These are phyloP conservation scores for Ammodytes marinus DNA, from an alignment of 2,113 vertebrate genomes.

Conservation along the genomic window DNA sequence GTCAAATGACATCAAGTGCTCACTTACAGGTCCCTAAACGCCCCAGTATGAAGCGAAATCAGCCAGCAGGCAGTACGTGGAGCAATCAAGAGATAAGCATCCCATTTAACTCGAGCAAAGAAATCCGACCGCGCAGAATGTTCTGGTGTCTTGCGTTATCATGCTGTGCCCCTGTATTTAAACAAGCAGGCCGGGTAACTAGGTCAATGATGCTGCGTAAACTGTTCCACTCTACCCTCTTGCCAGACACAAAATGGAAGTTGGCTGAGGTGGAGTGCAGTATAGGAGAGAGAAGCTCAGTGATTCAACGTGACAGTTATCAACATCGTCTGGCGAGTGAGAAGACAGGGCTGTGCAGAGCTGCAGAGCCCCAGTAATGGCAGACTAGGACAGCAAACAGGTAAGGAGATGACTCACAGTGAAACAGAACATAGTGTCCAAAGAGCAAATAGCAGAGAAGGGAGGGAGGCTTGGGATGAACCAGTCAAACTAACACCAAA, in stretches of 20 bases:
- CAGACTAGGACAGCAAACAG: conserved; percentile 62
- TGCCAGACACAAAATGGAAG: conserved; percentile 73
- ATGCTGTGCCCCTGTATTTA: conserved; percentile 65
- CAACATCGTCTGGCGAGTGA: conserved; percentile 68
- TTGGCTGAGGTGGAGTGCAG: conserved; percentile 50
- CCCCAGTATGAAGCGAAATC: conserved; percentile 71
- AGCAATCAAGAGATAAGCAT: conserved; percentile 81
- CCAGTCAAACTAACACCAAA: conserved; percentile 4
- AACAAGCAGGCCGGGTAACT: conserved; percentile 71
- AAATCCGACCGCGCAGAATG: conserved; percentile 56
- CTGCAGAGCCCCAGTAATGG: conserved; percentile 47
- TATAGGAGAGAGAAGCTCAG: conserved; percentile 30
- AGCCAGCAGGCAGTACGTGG: conserved; percentile 73
- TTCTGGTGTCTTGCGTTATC: conserved; percentile 65
- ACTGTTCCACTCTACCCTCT: conserved; percentile 66
- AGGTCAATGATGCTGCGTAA: conserved; percentile 77
- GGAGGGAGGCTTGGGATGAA: conserved; percentile 15
- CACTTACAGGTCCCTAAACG: conserved; percentile 81
- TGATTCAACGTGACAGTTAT: conserved; percentile 72
- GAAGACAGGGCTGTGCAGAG: conserved; percentile 31
- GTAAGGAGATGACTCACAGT: conserved; percentile 65
- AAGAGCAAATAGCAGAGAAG: conserved; percentile 26
- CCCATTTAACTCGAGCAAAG: conserved; percentile 77
- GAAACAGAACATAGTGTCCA: conserved; percentile 53
- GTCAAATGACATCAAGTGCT: conserved; percentile 78